Percentiles rank a stretch among this genome's conserved stretches.
These are phyloP conservation scores for Bubalus kerabau DNA, from an alignment of 2,113 vertebrate genomes.

Conservation along the genomic window DNA sequence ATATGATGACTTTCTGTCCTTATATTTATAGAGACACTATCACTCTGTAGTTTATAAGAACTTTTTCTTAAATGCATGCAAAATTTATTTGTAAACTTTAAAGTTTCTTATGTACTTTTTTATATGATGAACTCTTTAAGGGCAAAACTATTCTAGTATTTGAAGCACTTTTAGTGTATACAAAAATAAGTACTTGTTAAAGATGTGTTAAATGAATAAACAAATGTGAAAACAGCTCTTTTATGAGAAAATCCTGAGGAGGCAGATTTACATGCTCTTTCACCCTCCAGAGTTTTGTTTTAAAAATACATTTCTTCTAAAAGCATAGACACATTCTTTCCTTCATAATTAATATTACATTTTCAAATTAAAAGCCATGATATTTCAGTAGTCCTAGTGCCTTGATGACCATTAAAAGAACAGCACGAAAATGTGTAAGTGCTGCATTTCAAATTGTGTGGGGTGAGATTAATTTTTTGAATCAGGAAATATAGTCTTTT, in stretches of 20 bases:
- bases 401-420: neutral
- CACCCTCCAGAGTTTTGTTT: neutral
- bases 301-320: neutral
- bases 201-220: neutral
- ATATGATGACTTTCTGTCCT: neutral
- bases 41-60: neutral
- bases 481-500: neutral
- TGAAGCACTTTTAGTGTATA: neutral
- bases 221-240: neutral
- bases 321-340: neutral
- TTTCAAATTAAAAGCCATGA: neutral
- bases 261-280: neutral
- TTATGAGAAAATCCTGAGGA: neutral
- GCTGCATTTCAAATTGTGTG: neutral
- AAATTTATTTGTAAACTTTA: slow-evolving; percentile 6
- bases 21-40: neutral
- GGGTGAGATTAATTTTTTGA: neutral
- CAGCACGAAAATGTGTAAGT: neutral
- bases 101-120: neutral
- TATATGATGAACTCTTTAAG: neutral
- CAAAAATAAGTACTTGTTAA: neutral
- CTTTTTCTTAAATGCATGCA: neutral
- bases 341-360: neutral
- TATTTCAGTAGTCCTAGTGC: neutral
- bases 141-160: neutral